Evolutionary conservation across 1,140 invertebrate species (phyloP).

Genomic region (Sycophila sp.): DNA sequence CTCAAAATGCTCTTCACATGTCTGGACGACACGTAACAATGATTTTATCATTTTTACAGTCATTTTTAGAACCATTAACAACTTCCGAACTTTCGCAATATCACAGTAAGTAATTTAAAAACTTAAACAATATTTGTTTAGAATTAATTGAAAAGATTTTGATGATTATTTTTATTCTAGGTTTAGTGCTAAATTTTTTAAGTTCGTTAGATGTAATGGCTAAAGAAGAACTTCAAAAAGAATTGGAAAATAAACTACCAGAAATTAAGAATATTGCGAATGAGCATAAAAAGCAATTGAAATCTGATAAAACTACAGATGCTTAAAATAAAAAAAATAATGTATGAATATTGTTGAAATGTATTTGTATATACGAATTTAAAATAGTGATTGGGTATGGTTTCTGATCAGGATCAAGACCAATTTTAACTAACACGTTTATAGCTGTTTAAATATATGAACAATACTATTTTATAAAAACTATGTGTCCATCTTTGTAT

Average conservation of each 20-base stretch:
- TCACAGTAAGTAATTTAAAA: slow-evolving; percentile 74
- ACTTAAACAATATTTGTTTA: slow-evolving; percentile 7
- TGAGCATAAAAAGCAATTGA: slow-evolving; percentile 63
- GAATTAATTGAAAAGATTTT: slow-evolving; percentile 1
- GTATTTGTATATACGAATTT: slow-evolving; percentile 19
- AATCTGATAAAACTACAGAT: slow-evolving; percentile 47
- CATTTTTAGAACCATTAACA: slow-evolving; percentile 73
- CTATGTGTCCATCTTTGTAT: background rate
- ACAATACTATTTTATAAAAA: slow-evolving; percentile 12
- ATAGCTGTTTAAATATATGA: background rate
- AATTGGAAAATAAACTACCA: slow-evolving; percentile 58
- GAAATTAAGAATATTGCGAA: slow-evolving; percentile 69
- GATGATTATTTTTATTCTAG: slow-evolving; percentile 53
- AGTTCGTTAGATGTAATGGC: slow-evolving; percentile 62
- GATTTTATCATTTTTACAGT: slow-evolving; percentile 79
- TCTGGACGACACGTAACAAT: slow-evolving; percentile 90
- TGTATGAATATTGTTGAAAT: slow-evolving; percentile 3
- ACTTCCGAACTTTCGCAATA: slow-evolving; percentile 73
- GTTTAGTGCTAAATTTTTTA: slow-evolving; percentile 72
- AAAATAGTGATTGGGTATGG: no score
- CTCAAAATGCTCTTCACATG: slow-evolving; percentile 85
- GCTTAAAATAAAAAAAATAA: slow-evolving; percentile 7
- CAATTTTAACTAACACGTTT: no score
- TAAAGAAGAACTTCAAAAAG: slow-evolving; percentile 57
- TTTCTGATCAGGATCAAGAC: no score